These are phyloP conservation scores for Napeogenes inachia DNA, from an alignment of 2,888 invertebrate species.

Conservation along the genomic window DNA sequence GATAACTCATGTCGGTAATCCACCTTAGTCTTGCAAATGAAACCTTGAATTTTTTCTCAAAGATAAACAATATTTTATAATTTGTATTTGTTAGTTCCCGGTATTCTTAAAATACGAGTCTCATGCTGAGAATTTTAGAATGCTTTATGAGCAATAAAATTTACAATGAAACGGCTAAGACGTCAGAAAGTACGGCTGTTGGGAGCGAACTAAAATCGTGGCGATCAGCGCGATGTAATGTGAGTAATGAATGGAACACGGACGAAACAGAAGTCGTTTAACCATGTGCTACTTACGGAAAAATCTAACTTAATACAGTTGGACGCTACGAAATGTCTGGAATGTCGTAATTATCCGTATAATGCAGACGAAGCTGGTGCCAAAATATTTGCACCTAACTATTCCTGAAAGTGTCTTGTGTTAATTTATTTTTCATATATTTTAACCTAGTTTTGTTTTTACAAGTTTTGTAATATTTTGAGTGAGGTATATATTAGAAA, in stretches of 20 bases:
- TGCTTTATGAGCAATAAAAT: constrained; percentile 62
- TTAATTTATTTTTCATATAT: constrained; percentile 2
- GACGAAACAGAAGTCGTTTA: not conserved
- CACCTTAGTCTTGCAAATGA: constrained; percentile 10
- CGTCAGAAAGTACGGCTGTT: constrained; percentile 52
- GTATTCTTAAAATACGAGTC: constrained; percentile 28
- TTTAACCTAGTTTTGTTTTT: not conserved
- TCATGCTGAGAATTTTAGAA: constrained; percentile 41
- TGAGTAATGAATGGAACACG: constrained; percentile 7
- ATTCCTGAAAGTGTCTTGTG: constrained; percentile 11
- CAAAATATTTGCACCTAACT: constrained; percentile 16
- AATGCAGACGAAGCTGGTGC: constrained; percentile 19
- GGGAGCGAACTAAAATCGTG: constrained; percentile 41
- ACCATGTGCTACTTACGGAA: no score
- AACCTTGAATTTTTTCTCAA: constrained; percentile 12
- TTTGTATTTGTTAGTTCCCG: constrained; percentile 21
- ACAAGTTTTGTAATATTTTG: no score
- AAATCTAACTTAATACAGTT: no score
- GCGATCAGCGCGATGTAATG: constrained; percentile 7
- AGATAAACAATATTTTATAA: constrained; percentile 24
- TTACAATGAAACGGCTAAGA: constrained; percentile 45
- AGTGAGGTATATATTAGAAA: not conserved
- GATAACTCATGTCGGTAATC: constrained; percentile 14
- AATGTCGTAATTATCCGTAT: constrained; percentile 16
- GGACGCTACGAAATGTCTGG: constrained; percentile 1